Evolutionary conservation across 92 coral and sea anemone genomes (phyloP), one percentile per base, ranked within the genome.

Genomic region (Zoanthus solanderi): DNA sequence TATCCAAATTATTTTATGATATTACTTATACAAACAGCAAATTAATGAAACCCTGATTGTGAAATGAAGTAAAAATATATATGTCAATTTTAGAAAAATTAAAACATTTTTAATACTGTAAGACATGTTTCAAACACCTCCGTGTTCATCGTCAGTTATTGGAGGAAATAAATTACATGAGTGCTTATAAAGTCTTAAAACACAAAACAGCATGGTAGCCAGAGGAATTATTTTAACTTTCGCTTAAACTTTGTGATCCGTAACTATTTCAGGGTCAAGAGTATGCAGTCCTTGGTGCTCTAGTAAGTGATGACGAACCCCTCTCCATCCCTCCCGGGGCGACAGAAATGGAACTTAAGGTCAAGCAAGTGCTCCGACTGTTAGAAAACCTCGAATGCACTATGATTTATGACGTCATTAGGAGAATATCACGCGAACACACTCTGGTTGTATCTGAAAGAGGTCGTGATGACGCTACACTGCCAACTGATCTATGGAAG

Each of bases 401-500:
- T 6, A 97, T 97, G 98, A 95, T 97, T 34, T 87, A 79, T 92
- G 99, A 97, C 93, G 96, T 95, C 90, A 95, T 97, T 47, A 87
- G 93, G 67, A 93, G 95, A 83, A 95, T 97, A 84, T 97, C 99
- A 84, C 96, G 98, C 90, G 98, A 95, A 83, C 99, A 97, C 78
- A 97, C 99, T 10, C 92, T 97, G 54, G 98, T 97, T 37, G 94
- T 97, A 81, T 95, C 99, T 0, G 99, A 97, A 84, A 78, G 99
- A 88, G 98, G 99, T 32, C 96, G 99, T 4, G 99, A 97, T 78
- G 99, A 97, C 66, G 94, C 98, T 13, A 97, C 98, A 4, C 90
- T 97, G n/a, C 99, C 99, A 14, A 92, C 99, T 0, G 99, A 97
- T 57, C 69, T 97, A 78, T 97, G 99, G 99, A 97, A 97, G 79